Base-by-base conservation (phyloP, 2,113 vertebrate genomes). In the Pelecanoides urinatrix region DNA sequence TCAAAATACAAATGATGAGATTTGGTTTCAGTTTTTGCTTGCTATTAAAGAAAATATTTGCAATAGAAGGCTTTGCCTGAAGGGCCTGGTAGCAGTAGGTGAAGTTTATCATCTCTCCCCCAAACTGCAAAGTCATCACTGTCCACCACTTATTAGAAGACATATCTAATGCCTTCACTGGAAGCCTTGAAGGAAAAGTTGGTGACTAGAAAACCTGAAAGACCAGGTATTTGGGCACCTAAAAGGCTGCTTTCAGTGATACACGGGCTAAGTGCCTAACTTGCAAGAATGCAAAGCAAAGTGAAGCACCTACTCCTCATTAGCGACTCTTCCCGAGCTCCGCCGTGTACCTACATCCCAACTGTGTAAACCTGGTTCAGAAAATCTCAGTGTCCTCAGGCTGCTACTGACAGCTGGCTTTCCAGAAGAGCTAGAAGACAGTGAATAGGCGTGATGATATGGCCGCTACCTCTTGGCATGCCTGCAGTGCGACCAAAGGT, bases 391-490 rank as follows among this genome's bases (percentile, higher is more conserved):
- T 20, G 16, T 44, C 20, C 49, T 78, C 47, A 63, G 38, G 14
- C 10, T 59, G 30, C 32, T 50, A 5, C 58, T 1, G 0, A 49
- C 71, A 11, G 25, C 16, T 44, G 58, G 3, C 26, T 67, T 67
- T n/a, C 27, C 61, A 44, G 26, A 3, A 40, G 16, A 65, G 34
- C 8, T 11, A 26, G 34, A 55, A 47, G 29, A 38, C 27, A 13
- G 20, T 3, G 7, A 23, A 36, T 0, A 20, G 47, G 30, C 1
- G 0, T 1, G 21, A 44, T 7, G 16, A 20, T 7, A 42, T 0
- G 6, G 50, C 20, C 3, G 1, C 18, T n/a, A 17, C 6, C 40
- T 72, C 42, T 38, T 8, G 16, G 26, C 16, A 9, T 0, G 3
- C 25, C 62, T 27, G 16, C 6, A 19, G 58, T 0, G 10, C 7